Evolutionary conservation across 2,888 invertebrate genomes (phyloP).

Genomic region (Hypselothyrea guttata): DNA sequence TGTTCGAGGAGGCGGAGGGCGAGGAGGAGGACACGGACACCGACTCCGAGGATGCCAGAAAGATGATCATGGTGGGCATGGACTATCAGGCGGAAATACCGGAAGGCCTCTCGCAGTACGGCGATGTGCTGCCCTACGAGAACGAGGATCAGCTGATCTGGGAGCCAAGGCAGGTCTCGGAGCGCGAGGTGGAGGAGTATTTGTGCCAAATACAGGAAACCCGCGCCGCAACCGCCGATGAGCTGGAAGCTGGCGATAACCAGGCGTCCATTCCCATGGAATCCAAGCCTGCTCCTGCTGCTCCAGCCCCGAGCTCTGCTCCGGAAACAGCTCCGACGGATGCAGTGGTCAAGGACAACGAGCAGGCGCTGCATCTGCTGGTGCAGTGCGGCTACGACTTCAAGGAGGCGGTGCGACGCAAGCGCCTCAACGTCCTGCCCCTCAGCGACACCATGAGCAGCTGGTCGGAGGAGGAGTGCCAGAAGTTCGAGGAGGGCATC

Average conservation of each 20-base stretch:
- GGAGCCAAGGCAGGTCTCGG: conserved; percentile 91
- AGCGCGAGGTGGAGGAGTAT: conserved; percentile 90
- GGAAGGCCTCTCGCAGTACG: conserved; percentile 94
- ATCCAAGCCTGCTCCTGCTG: not conserved
- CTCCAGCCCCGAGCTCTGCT: no score
- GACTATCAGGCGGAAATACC: conserved; percentile 97
- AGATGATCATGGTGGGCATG: conserved; percentile 95
- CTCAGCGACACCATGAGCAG: conserved; percentile 90
- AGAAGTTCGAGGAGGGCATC: conserved; percentile 97
- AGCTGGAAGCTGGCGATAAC: no score
- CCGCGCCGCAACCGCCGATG: conserved; percentile 27
- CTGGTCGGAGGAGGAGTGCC: conserved; percentile 98
- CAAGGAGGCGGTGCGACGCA: conserved; percentile 94
- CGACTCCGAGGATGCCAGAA: conserved; percentile 76
- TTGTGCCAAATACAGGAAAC: conserved; percentile 83
- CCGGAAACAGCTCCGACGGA: conserved; percentile 11
- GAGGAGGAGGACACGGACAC: conserved; percentile 64
- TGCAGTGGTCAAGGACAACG: conserved; percentile 86
- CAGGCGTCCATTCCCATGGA: no score
- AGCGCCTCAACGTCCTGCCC: conserved; percentile 88
- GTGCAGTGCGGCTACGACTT: conserved; percentile 97
- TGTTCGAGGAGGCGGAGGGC: conserved; percentile 84
- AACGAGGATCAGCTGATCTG: conserved; percentile 97
- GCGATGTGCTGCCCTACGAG: conserved; percentile 96
- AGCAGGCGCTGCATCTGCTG: conserved; percentile 93